A percentile compares a stretch with the other conserved stretches of the same genome.
Conservation (phyloP, 2,888 invertebrate genomes). For the Tetranychus piercei region DNA sequence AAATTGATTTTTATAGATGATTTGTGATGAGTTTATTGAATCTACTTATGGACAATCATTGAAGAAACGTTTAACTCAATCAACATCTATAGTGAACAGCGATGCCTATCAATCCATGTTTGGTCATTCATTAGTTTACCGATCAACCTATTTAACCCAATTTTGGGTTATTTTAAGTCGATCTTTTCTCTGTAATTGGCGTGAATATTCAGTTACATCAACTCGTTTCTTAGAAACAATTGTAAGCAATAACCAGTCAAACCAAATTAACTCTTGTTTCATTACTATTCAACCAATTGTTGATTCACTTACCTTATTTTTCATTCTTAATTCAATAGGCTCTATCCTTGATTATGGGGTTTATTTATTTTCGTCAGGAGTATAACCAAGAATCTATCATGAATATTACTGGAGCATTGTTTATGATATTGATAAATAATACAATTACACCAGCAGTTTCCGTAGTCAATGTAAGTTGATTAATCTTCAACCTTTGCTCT, state of each 20-base stretch:
- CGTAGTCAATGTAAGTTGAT: constrained; percentile 61
- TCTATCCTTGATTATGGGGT: constrained; percentile 32
- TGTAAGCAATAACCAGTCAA: constrained; percentile 41
- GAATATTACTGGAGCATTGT: constrained; percentile 82
- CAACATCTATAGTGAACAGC: background rate
- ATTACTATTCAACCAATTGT: background rate
- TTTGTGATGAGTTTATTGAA: constrained; percentile 54
- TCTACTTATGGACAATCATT: constrained; percentile 40
- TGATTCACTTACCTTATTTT: background rate
- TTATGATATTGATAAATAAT: constrained; percentile 73
- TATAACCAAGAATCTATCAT: constrained; percentile 69
- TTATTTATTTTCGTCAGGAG: constrained; percentile 32
- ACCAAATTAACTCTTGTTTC: background rate
- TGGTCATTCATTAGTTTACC: constrained; percentile 38
- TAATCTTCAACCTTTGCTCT: background rate
- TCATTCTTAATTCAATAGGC: constrained; percentile 22
- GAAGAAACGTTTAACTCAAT: background rate
- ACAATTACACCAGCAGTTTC: constrained; percentile 88
- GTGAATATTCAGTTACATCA: constrained; percentile 75
- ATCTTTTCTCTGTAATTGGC: constrained; percentile 65
- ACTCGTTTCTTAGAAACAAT: constrained; percentile 70
- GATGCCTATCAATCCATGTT: background rate
- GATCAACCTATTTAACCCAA: constrained; percentile 70
- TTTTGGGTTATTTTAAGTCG: constrained; percentile 74
- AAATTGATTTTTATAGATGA: constrained; percentile 36